Evolutionary conservation across 2,888 invertebrate species (phyloP).

Genomic region (Rugalucina vietnamica): DNA sequence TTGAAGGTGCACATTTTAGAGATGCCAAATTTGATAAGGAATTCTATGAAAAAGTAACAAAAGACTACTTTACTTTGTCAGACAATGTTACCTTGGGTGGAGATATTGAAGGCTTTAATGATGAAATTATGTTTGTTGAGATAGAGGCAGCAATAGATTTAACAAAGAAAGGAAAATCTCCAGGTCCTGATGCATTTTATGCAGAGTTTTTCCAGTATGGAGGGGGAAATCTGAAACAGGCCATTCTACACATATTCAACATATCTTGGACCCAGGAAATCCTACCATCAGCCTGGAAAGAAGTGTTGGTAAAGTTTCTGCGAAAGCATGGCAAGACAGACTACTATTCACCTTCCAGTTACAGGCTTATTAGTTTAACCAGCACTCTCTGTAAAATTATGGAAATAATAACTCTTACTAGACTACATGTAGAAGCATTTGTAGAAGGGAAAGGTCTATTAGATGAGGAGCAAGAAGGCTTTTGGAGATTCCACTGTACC

Average conservation of each 20-base stretch:
- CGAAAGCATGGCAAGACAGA: not conserved
- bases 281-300: not conserved
- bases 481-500: not conserved
- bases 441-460: not conserved
- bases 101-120: not conserved
- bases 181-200: not conserved
- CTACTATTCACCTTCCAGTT: not conserved
- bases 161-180: not conserved
- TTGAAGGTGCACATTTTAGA: not conserved
- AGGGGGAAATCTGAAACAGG: not conserved
- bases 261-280: not conserved
- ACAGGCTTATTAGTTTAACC: not conserved
- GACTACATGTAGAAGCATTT: not conserved
- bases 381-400: not conserved
- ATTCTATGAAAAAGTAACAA: not conserved
- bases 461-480: not conserved
- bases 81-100: not conserved
- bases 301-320: not conserved
- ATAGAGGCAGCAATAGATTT: not conserved
- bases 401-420: not conserved
- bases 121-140: not conserved
- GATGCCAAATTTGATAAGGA: not conserved
- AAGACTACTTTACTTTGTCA: not conserved
- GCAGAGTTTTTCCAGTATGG: not conserved
- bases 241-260: not conserved